Base-by-base conservation (phyloP, 2,888 invertebrate genomes). In the Drosophila pseudotalamancana region DNA sequence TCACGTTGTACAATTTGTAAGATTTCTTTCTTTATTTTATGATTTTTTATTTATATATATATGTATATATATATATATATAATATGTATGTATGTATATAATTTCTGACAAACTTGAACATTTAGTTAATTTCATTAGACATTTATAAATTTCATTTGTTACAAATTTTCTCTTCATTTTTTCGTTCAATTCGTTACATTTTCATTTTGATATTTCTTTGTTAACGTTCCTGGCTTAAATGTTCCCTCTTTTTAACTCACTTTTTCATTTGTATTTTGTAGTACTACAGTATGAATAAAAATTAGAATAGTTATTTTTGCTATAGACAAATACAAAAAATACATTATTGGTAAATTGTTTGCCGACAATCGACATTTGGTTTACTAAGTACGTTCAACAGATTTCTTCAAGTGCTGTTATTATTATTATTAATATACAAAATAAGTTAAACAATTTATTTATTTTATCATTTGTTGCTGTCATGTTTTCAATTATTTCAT, bases 71-170 rank as follows among this genome's bases (percentile, higher is more conserved):
- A 56, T 67, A 80, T 11, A 57, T 71, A 43, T 49, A 54, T 77
- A 35, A 50, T 60, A 39, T 59, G 48, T 49, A 50, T 72, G 65
- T 69, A 62, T 74, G 71, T 70, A 83, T 88, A 75, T 87, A 88
- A 70, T 73, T 78, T 88, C 74, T 89, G 88, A 88, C 88, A 88
- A 86, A 87, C 88, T 86, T 87, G 68, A 85, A 85, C 88, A 88
- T 84, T 76, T 57, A 77, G 77, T 72, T 77, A 64, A 63, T 77
- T 75, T 51, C 51, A 66, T 70, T 87, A 76, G 70, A 88, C 73
- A 77, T 74, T 72, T 70, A 76, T 85, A 71, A 69, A 74, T 82
- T 73, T 67, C 74, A 71, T 77, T 81, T 81, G 69, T 77, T 88
- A 72, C 74, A 64, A 71, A 60, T 55, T 60, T 75, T 34, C 43